Percentiles rank a stretch among this genome's conserved stretches.
Evolutionary conservation across 2,888 invertebrate genomes (phyloP).

Genomic region (Belgica antarctica): DNA sequence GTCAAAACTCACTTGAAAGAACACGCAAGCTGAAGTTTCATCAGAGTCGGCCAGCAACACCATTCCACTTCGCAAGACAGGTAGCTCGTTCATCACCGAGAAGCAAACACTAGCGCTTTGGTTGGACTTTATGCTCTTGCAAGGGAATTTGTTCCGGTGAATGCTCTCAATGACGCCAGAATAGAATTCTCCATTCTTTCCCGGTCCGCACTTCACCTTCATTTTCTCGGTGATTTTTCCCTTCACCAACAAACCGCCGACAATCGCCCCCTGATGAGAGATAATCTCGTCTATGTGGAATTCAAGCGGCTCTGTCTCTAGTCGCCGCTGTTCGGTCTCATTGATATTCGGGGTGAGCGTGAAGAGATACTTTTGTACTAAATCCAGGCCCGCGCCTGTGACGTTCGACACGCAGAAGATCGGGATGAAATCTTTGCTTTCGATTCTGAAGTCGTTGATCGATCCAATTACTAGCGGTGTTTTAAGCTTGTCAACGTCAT

Average conservation of each 20-base stretch:
- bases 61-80: slow-evolving; percentile 77
- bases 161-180: slow-evolving; percentile 78
- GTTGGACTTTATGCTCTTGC: slow-evolving; percentile 81
- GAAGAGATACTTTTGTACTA: slow-evolving; percentile 82
- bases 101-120: slow-evolving; percentile 81
- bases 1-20: slow-evolving; percentile 60
- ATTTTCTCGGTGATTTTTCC: slow-evolving; percentile 87
- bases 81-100: slow-evolving; percentile 54
- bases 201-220: slow-evolving; percentile 70
- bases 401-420: slow-evolving; percentile 91
- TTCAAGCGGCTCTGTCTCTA: slow-evolving; percentile 73
- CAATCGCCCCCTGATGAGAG: slow-evolving; percentile 78
- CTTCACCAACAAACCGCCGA: slow-evolving; percentile 79
- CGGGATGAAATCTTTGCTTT: slow-evolving; percentile 65
- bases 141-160: slow-evolving; percentile 89
- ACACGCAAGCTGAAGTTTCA: slow-evolving; percentile 48
- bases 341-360: slow-evolving; percentile 70
- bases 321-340: slow-evolving; percentile 64
- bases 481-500: slow-evolving; percentile 64
- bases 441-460: slow-evolving; percentile 68
- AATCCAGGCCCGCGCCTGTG: slow-evolving; percentile 76
- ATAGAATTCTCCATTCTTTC: slow-evolving; percentile 75
- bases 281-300: slow-evolving; percentile 96
- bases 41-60: slow-evolving; percentile 65
- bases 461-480: slow-evolving; percentile 65